Base-by-base conservation (phyloP, 2,888 invertebrate species). In the Artemia sinica region DNA sequence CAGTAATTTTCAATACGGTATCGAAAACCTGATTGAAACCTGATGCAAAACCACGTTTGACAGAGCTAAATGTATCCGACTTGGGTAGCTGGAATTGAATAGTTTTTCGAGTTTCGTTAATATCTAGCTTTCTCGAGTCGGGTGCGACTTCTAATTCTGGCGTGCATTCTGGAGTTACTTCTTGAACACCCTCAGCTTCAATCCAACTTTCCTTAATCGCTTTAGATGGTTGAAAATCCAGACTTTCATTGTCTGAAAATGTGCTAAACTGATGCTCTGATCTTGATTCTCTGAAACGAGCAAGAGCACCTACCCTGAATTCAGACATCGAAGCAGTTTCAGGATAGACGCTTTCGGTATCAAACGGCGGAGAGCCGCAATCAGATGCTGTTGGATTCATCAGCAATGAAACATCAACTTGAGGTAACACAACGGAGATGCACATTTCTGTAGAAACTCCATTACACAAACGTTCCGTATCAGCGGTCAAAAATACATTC, bases 281-380 rank as follows among this genome's bases (percentile, higher is more conserved):
- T 14, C 58, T n/a, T 8, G 58, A 58, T 58, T 58, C 58, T 58
- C 58, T n/a, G 58, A 58, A 58, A 58, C 58, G 58, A 8, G 58
- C n/a, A n/a, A 58, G 58, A 58, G 58, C 58, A 18, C 9, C n/a
- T 9, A 18, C 58, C 10, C 58, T n/a, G 58, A 89, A 83, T 76
- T 90, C 90, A 73, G 86, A 86, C 74, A 90, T 83, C 76, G 89
- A 90, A 72, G 89, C 89, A 8, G 89, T 88, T 79, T 91, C 91
- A 1, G 89, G 86, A 52, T 89, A 84, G 58, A 89, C 86, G 72
- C 89, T 90, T 79, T 91, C 91, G 72, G 88, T 82, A 79, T 91
- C 91, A 69, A 88, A 84, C 71, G 85, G 85, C 69, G 88, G 89
- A 71, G 89, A 89, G 81, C 71, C 69, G 7, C 72, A 72, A 11